phyloP scores from a whole-genome alignment of 1,140 invertebrate genomes.

The Ostrea edulis region DNA sequence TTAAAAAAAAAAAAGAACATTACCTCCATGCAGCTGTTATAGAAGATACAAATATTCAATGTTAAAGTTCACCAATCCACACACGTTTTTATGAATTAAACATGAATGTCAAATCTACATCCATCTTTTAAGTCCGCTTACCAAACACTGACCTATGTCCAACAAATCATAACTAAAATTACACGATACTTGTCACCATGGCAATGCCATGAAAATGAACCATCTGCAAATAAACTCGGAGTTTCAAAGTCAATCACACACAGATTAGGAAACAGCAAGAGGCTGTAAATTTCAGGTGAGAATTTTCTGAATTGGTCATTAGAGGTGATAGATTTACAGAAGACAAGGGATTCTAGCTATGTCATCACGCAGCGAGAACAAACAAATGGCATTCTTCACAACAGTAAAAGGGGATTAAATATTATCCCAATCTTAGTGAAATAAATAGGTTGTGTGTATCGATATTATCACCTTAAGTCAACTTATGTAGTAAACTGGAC shows the following conservation, averaged over 20 bases:
- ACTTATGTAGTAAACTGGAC: conserved; percentile 27
- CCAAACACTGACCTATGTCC: neutral
- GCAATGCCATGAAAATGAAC: conserved; percentile 29
- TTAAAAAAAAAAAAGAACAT: neutral
- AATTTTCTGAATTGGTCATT: conserved; percentile 35
- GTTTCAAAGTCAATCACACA: conserved; percentile 5
- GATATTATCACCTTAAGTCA: conserved; percentile 20
- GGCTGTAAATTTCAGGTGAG: conserved; percentile 34
- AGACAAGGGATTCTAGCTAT: neutral
- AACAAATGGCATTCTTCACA: conserved; percentile 1
- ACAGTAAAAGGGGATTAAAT: conserved; percentile 7
- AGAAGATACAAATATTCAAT: no score
- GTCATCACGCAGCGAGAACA: neutral
- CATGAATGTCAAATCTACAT: neutral
- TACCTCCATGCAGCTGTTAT: no score
- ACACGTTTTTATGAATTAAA: no score
- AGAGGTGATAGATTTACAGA: conserved; percentile 6
- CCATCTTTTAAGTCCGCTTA: neutral
- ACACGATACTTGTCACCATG: conserved; percentile 20
- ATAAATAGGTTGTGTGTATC: conserved; percentile 35
- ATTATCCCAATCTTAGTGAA: conserved; percentile 22
- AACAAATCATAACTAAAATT: conserved; percentile 17
- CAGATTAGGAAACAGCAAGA: conserved; percentile 13
- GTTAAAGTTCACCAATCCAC: no score
- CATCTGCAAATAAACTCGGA: conserved; percentile 20